phyloP scores from a whole-genome alignment of 2,797 vertebrate genomes.

The Tadarida brasiliensis region DNA sequence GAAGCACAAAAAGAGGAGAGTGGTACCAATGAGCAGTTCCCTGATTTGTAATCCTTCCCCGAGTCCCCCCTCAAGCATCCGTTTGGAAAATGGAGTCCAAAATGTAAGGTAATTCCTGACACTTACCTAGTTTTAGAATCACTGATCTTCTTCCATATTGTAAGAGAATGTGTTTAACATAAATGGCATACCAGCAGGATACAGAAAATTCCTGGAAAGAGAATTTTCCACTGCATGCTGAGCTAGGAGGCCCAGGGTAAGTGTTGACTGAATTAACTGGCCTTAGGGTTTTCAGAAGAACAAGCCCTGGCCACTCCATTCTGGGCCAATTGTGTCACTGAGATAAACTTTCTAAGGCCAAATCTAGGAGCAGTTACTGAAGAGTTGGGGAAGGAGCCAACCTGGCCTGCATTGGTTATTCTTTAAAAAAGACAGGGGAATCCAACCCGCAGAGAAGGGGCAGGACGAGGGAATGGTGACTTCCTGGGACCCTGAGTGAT shows the following conservation, averaged over 20 bases:
- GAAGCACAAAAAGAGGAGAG: neutral
- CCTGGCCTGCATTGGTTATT: neutral
- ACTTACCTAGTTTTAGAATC: neutral
- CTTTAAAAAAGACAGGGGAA: neutral
- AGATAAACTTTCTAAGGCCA: neutral
- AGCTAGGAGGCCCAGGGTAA: neutral
- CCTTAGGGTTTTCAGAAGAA: neutral
- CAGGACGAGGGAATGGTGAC: neutral
- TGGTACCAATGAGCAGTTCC: neutral
- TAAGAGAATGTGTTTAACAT: neutral
- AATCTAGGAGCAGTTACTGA: neutral
- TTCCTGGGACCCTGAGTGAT: neutral
- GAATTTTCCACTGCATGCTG: neutral
- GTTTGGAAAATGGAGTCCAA: neutral
- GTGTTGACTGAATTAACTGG: neutral
- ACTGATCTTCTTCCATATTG: neutral
- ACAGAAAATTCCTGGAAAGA: neutral
- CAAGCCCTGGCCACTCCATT: neutral
- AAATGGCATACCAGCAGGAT: neutral
- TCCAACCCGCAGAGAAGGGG: neutral
- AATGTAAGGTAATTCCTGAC: neutral
- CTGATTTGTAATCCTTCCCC: neutral
- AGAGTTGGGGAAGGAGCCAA: neutral
- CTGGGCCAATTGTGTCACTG: neutral
- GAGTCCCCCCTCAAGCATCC: neutral